Evolutionary conservation across 2,113 vertebrate genomes (phyloP).

Genomic region (Colius striatus): DNA sequence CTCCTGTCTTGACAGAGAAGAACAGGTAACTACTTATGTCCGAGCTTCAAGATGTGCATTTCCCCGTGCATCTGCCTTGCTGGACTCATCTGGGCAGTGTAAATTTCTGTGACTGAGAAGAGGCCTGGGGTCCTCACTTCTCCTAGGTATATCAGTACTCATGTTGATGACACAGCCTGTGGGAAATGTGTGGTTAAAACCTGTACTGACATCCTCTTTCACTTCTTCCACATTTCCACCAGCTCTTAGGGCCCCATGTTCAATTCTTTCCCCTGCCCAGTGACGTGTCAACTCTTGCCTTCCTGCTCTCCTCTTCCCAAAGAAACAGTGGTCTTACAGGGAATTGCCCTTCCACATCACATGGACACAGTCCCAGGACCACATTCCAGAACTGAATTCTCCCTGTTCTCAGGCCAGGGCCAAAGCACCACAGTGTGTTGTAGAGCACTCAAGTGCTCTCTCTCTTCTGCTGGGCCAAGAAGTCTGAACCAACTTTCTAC

Average conservation of each 20-base stretch:
- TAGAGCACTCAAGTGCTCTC: background rate
- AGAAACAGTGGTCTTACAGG: background rate
- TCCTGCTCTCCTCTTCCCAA: background rate
- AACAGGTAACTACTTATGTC: background rate
- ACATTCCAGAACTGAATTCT: fast-evolving
- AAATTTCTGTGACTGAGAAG: background rate
- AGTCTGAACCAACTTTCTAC: background rate
- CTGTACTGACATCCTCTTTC: background rate
- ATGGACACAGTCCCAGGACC: background rate
- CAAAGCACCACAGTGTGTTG: background rate
- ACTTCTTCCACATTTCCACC: background rate
- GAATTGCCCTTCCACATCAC: background rate
- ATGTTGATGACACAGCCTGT: background rate
- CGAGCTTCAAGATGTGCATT: background rate
- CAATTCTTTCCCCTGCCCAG: background rate
- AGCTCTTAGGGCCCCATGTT: background rate
- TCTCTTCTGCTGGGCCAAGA: background rate
- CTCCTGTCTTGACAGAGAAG: background rate
- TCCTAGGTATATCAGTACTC: background rate
- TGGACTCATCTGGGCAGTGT: background rate
- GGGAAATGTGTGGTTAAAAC: background rate
- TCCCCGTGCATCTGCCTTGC: background rate
- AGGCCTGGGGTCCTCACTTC: background rate
- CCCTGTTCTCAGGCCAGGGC: background rate
- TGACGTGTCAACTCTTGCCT: background rate